Percentiles rank a stretch among this genome's conserved stretches.
These are phyloP conservation scores for Myoxocephalus aenaeus DNA, from an alignment of 2,797 vertebrate species.

Conservation along the genomic window DNA sequence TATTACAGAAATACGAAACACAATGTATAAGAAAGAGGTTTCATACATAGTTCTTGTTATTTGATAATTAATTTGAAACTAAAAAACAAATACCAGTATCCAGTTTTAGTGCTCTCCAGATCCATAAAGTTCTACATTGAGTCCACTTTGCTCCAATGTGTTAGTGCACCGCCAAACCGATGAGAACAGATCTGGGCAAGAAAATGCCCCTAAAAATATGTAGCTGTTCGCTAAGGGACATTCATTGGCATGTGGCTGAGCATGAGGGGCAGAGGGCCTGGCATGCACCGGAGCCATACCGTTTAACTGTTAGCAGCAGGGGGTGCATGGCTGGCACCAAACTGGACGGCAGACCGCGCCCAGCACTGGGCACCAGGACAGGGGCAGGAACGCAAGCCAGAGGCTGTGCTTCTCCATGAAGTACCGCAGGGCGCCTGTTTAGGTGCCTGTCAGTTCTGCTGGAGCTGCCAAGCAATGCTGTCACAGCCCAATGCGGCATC, in stretches of 20 bases:
- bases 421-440: slow-evolving; percentile 50
- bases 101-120: neutral
- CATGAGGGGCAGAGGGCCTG: slow-evolving; percentile 57
- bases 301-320: slow-evolving; percentile 64
- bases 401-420: slow-evolving; percentile 43
- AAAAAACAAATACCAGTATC: neutral
- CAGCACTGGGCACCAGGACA: slow-evolving; percentile 83
- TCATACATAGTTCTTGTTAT: neutral
- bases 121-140: slow-evolving; percentile 4
- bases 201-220: slow-evolving; percentile 46
- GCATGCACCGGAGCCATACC: slow-evolving; percentile 52
- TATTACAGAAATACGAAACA: neutral
- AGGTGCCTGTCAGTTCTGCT: slow-evolving; percentile 56
- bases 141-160: slow-evolving; percentile 3
- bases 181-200: slow-evolving; percentile 27
- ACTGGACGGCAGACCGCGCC: slow-evolving; percentile 51
- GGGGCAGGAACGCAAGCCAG: slow-evolving; percentile 49
- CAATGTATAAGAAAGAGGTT: neutral
- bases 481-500: slow-evolving; percentile 46
- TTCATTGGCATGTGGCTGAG: slow-evolving; percentile 48
- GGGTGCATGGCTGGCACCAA: slow-evolving; percentile 59
- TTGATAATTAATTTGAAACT: neutral
- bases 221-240: slow-evolving; percentile 49
- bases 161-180: slow-evolving; percentile 24
- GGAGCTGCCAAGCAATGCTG: slow-evolving; percentile 52